Conservation (phyloP, 2,113 vertebrate genomes). For the Felis chaus region DNA sequence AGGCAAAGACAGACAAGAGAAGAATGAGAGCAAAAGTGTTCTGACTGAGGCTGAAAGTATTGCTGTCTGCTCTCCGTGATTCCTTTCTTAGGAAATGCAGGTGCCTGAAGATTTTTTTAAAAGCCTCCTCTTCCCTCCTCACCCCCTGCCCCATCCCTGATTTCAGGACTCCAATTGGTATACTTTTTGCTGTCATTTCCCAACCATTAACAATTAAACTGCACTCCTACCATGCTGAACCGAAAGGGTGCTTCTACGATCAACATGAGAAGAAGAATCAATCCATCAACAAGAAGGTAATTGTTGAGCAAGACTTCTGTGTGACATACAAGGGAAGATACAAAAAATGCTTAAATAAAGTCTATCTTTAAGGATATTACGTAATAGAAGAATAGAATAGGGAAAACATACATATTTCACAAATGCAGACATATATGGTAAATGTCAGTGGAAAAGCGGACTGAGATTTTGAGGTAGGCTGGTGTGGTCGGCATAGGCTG, state of each 20-base stretch:
- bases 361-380: neutral
- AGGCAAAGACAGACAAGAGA: neutral
- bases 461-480: neutral
- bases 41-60: neutral
- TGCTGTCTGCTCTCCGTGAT: neutral
- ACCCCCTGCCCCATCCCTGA: neutral
- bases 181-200: neutral
- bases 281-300: neutral
- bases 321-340: neutral
- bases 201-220: neutral
- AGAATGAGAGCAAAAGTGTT: neutral
- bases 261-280: neutral
- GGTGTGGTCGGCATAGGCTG: neutral
- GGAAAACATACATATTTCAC: neutral
- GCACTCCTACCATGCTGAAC: neutral
- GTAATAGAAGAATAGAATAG: neutral
- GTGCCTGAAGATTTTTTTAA: neutral
- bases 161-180: neutral
- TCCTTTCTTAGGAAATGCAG: neutral
- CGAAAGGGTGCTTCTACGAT: neutral
- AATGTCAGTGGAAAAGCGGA: neutral
- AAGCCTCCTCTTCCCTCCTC: neutral
- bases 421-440: neutral
- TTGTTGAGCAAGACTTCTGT: neutral
- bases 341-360: neutral